Evolutionary conservation across 2,797 vertebrate species (phyloP), one percentile per base, ranked within the genome.

Genomic region (Cetoscarus ocellatus): DNA sequence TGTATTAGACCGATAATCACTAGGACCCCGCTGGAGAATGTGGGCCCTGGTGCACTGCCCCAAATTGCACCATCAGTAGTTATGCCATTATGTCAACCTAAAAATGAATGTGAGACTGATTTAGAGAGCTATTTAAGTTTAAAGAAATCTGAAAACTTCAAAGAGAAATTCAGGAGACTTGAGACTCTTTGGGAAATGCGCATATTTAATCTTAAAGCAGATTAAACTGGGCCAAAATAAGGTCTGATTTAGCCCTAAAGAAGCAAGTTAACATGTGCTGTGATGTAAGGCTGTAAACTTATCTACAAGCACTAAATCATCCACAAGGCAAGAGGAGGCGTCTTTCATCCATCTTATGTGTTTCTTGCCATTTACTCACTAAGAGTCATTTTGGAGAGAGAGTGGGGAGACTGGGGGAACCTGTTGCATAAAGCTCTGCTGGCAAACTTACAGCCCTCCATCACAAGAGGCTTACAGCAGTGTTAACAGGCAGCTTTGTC

Each of bases 401-500:
- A 34, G 51, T 5, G 4, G 7, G 40, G 48, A 64, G 34, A 57
- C 50, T 48, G 19, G 49, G 55, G 57, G 19, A 7, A 69, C 7
- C 48, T 8, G 73, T 91, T 92, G 84, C 74, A 73, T 79, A 84
- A 91, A 88, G 40, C 63, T 87, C 61, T 19, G 65, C 47, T 53
- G 62, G 67, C 67, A 77, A 83, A 85, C 91, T 90, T 88, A 72
- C 54, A 27, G 82, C 85, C 83, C 77, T 60, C 27, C 60, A 76
- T 77, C 60, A 70, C 66, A 86, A 83, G 77, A 75, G 59, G 87
- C 84, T 91, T 91, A 91, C 63, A 61, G 69, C 50, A 0, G 61
- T 3, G 64, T 83, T 87, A 87, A 88, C 86, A 83, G 70, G 76
- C 77, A 59, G 86, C 85, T 92, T 92, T 88, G 80, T 90, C 79